These are phyloP conservation scores for Nothura maculosa DNA, from an alignment of 2,797 vertebrate genomes.

Conservation along the genomic window DNA sequence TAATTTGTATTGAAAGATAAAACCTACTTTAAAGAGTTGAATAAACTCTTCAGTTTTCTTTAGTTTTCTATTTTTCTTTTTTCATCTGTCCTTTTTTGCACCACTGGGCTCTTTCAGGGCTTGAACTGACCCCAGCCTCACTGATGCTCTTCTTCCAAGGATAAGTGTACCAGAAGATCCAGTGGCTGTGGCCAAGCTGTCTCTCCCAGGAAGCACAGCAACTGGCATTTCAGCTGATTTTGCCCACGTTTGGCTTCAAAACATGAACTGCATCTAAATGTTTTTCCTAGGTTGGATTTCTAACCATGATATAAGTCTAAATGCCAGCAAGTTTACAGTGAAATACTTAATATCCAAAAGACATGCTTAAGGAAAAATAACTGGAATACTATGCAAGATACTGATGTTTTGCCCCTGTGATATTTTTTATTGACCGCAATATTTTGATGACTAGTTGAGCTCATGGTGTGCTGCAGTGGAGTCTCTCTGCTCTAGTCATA, in stretches of 20 bases:
- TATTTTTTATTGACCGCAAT: not conserved
- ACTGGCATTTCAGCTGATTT: not conserved
- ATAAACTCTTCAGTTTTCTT: not conserved
- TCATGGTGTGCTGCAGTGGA: accelerated
- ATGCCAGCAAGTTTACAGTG: not conserved
- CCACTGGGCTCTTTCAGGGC: not conserved
- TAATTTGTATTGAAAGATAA: accelerated
- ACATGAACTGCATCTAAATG: not conserved
- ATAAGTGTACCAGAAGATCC: not conserved
- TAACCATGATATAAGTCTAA: accelerated
- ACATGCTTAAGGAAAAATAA: accelerated
- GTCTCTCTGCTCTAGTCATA: accelerated
- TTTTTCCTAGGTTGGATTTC: not conserved
- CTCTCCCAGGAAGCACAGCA: not conserved
- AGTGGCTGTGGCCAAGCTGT: not conserved
- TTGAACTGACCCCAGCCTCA: not conserved
- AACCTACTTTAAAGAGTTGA: not conserved
- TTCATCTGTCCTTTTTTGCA: not conserved
- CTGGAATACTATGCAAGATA: not conserved
- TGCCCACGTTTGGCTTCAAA: not conserved
- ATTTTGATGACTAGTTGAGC: not conserved
- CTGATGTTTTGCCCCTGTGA: accelerated
- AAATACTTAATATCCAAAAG: not conserved
- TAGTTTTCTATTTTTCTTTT: not conserved
- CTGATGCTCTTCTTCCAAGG: not conserved